A percentile compares a stretch with the other conserved stretches of the same genome.
These are phyloP conservation scores for Tineola bisselliella DNA, from an alignment of 2,888 invertebrate genomes.

Conservation along the genomic window DNA sequence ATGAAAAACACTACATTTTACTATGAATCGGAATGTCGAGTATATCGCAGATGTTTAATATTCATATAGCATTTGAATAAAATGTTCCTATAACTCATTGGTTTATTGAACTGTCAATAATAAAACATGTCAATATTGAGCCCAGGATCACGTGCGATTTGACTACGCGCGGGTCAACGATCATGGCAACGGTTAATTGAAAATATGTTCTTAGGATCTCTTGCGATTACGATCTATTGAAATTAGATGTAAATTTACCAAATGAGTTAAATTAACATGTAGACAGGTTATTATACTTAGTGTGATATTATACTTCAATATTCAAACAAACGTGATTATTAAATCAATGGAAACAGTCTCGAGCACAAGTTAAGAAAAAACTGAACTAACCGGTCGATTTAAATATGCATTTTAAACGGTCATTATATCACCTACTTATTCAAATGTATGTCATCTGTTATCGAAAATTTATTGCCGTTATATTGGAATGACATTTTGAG, in stretches of 20 bases:
- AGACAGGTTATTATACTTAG: too few relatives aligned
- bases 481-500: not conserved
- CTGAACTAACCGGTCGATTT: not conserved
- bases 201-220: too few relatives aligned
- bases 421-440: not conserved
- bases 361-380: not conserved
- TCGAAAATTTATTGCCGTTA: not conserved
- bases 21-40: not conserved
- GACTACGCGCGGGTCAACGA: too few relatives aligned
- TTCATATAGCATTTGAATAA: not conserved
- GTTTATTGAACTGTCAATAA: too few relatives aligned
- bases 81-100: too few relatives aligned
- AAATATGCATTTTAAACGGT: slow-evolving; percentile 2
- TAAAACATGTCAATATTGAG: too few relatives aligned
- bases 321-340: not conserved
- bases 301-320: too few relatives aligned
- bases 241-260: too few relatives aligned
- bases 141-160: too few relatives aligned
- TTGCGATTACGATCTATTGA: too few relatives aligned
- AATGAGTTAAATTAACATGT: too few relatives aligned
- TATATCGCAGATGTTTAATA: not conserved
- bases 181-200: too few relatives aligned
- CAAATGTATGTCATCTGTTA: not conserved
- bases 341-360: not conserved
- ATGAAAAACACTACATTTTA: not conserved